These are phyloP conservation scores for Serinus canaria DNA, from an alignment of 2,113 vertebrate species.

Conservation along the genomic window DNA sequence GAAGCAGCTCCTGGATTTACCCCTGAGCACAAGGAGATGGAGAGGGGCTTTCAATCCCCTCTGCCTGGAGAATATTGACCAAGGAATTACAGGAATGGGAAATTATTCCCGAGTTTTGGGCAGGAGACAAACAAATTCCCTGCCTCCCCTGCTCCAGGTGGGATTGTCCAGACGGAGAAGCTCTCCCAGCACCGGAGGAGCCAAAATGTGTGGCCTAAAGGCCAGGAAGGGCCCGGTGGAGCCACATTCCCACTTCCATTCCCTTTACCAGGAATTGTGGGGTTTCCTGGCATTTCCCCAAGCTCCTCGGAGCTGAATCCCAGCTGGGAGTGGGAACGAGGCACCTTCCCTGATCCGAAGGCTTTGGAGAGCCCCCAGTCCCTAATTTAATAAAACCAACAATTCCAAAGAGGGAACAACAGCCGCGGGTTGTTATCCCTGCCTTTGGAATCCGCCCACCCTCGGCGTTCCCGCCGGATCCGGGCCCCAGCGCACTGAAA, in stretches of 20 bases:
- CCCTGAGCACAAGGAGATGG: background rate
- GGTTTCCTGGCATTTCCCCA: background rate
- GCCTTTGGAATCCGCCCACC: background rate
- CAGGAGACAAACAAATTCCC: background rate
- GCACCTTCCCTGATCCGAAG: background rate
- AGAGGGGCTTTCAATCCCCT: background rate
- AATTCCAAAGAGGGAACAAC: background rate
- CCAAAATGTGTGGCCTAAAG: background rate
- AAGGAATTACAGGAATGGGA: background rate
- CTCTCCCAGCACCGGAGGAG: rapidly evolving
- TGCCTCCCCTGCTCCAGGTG: background rate
- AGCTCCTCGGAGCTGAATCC: background rate
- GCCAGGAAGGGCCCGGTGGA: rapidly evolving
- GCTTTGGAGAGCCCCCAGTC: background rate
- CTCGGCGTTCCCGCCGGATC: background rate
- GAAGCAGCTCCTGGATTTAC: background rate
- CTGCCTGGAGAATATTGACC: background rate
- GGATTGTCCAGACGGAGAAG: background rate
- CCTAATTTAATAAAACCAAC: background rate
- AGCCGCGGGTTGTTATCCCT: background rate
- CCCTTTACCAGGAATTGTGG: rapidly evolving
- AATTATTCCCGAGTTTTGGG: background rate
- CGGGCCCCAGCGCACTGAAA: background rate
- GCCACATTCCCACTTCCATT: background rate
- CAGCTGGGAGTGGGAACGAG: background rate